Evolutionary conservation across 2,888 invertebrate species (phyloP), one percentile per base, ranked within the genome.

Genomic region (Drepana falcataria): DNA sequence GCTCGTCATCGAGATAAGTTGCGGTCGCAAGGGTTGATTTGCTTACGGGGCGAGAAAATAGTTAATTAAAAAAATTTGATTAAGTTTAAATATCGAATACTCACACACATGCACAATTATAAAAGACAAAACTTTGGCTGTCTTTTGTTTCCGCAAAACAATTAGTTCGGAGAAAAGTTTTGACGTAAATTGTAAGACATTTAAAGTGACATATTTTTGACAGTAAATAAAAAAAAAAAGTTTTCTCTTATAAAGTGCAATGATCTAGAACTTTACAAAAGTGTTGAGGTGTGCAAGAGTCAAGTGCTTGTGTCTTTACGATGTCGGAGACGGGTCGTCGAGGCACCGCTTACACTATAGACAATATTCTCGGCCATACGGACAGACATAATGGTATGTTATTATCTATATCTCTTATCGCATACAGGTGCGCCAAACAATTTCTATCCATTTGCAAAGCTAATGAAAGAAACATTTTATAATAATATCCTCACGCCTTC

Each of bases 341-440:
- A 44, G 85, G 86, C 21, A 68, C 87, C n/a, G 85, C 83, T 21
- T 89, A 89, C 64, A 88, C 87, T 35, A 90, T 90, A 56, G 89
- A 90, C 71, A 86, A 83, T 63, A 90, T 90, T 58, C 77, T 90
- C 2, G 89, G 89, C 66, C 79, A 77, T 52, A 78, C 82, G 5
- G 81, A 78, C 54, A 70, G 77, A 64, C 78, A 79, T 49, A 52
- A 73, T 53, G 79, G 79, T 80, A 67, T 59, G 71, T 61, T 2
- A 21, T 35, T 33, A 49, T 35, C 4, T 35, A n/a, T 35, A 2
- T 5, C 2, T 1, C 34, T 48, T 4, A n/a, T n/a, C n/a, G n/a
- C n/a, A n/a, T n/a, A n/a, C n/a, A n/a, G n/a, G n/a, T n/a, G n/a
- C n/a, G n/a, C n/a, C n/a, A n/a, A n/a, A n/a, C n/a, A n/a, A n/a